Base-by-base conservation (phyloP, 2,797 vertebrate species). In the Sebastes taczanowskii region DNA sequence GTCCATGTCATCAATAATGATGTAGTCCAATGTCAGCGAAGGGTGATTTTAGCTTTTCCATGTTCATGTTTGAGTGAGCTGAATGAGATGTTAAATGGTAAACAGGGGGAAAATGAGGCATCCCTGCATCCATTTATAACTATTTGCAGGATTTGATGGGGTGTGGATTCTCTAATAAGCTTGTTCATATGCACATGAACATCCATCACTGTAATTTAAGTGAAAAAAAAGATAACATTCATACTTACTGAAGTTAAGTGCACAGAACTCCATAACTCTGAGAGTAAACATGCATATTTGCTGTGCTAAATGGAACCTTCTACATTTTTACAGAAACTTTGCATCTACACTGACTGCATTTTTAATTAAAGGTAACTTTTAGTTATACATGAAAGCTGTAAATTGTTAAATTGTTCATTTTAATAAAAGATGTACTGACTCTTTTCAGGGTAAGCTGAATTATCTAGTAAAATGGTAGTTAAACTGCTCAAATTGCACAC, bases 131-230 rank as follows among this genome's bases (percentile, higher is more conserved):
- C 77, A 87, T 89, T 86, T 90, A 81, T 83, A 77, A 73, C 86
- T 75, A 81, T 90, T 84, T 90, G 74, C 75, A 14, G 58, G 62
- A 83, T 69, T 67, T 87, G 85, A 84, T 83, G 78, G 73, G 62
- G 65, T 89, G 81, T 87, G 80, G 71, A 80, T 77, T 77, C 30
- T 60, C 67, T 88, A 85, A 91, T 82, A 82, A 79, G 85, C 75
- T 71, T 71, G 81, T 82, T 80, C 72, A 80, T 42, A 68, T 82
- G 73, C 74, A 76, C 56, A 68, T 22, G 83, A 82, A 83, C 81
- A 87, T 89, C 75, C 55, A 83, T 86, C 86, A 87, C 20, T 60
- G 52, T 65, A 60, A 73, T 77, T 78, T 29, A 29, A 49, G 4
- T 4, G 22, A 3, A 10, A 18, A 62, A 27, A 27, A 6, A 13